Evolutionary conservation across 2,797 vertebrate genomes (phyloP), one percentile per base, ranked within the genome.

Genomic region (Emydoidea blandingii): DNA sequence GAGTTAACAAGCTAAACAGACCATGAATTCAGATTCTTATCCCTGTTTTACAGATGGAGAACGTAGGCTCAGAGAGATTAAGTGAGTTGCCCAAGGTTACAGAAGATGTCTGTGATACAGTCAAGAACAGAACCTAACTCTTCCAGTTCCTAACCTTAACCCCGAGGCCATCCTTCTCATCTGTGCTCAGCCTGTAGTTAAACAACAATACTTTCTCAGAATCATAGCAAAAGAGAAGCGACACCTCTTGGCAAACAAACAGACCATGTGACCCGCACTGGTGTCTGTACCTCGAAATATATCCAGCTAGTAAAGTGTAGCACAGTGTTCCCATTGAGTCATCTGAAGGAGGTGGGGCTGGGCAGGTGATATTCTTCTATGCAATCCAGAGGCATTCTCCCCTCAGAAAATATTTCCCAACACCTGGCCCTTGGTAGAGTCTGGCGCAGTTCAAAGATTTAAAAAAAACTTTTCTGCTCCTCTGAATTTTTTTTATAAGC

Each of bases 351-450:
- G 34, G 6, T 59, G 57, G 14, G 8, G 8, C 65, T 37, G 18
- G 65, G n/a, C 37, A 72, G 34, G 18, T 41, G 21, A 72, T 21
- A 72, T 21, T 41, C n/a, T 41, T 72, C 65, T 21, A 23, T 25
- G n/a, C 19, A 72, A 72, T 10, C 91, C 89, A 86, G 31, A 79
- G 91, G 16, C 57, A 25, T 65, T 65, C 62, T n/a, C 21, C 21
- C 19, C n/a, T 54, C 31, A 93, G 92, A 83, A 87, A 90, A n/a
- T 31, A 52, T 50, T 90, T 85, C 88, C 90, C 91, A 90, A 62
- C 87, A 90, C 91, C 91, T 94, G 93, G 85, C 2, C 1, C 3
- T 0, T 5, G 5, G 52, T 1, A 37, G 1, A 0, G 31, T 6
- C 74, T 54, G 19, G 2, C 5, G 37, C 49, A 53, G 76, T 87